phyloP scores from a whole-genome alignment of 2,797 vertebrate genomes.

The Gymnothorax javanicus region DNA sequence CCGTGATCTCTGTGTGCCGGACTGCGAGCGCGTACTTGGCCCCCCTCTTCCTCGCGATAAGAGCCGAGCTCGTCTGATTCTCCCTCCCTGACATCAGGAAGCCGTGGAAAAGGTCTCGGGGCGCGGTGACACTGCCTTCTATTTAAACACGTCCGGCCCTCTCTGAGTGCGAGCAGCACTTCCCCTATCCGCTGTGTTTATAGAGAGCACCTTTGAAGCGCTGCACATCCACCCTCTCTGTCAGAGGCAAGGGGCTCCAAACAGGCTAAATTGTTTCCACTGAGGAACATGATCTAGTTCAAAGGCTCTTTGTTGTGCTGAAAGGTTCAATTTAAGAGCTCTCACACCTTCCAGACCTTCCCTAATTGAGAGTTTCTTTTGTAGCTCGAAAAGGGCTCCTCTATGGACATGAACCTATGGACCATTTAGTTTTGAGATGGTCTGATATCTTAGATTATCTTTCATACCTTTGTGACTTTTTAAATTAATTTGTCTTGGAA shows the following conservation, averaged over 20 bases:
- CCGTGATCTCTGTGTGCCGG: conserved; percentile 44
- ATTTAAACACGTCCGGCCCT: conserved; percentile 56
- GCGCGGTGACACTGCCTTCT: conserved; percentile 59
- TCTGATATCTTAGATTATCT: background rate
- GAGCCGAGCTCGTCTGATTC: conserved; percentile 54
- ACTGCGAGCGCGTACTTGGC: conserved; percentile 54
- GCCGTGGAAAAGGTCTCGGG: conserved; percentile 62
- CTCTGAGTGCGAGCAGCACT: conserved; percentile 59
- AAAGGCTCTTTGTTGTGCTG: too few species aligned
- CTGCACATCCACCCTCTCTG: background rate
- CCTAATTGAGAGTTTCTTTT: too few species aligned
- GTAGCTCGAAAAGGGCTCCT: too few species aligned
- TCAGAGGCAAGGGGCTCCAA: background rate
- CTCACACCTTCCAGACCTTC: too few species aligned
- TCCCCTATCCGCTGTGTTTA: conserved; percentile 44
- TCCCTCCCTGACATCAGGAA: conserved; percentile 62
- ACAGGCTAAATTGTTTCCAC: background rate
- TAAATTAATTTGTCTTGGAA: background rate
- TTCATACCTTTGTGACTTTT: background rate
- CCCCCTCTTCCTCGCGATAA: conserved; percentile 68
- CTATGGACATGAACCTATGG: too few species aligned
- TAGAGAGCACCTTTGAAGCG: conserved; percentile 25
- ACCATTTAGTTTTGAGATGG: too few species aligned
- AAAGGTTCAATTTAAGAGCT: too few species aligned
- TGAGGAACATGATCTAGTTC: too few species aligned